Percentiles rank a stretch among this genome's conserved stretches.
Evolutionary conservation across 2,888 invertebrate species (phyloP).

Genomic region (Rhagium mordax): DNA sequence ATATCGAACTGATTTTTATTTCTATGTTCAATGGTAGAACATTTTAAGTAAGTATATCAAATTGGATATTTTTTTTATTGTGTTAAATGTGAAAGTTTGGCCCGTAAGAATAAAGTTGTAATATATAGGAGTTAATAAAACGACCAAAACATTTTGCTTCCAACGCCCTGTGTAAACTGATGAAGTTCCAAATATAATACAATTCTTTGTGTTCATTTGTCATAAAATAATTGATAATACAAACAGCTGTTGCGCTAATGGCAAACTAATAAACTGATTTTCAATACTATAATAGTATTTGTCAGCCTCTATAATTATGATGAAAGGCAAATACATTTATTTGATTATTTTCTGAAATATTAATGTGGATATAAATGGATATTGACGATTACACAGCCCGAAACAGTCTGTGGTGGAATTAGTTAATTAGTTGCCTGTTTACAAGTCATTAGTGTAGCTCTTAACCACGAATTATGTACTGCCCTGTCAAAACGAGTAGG

Average conservation of each 20-base stretch:
- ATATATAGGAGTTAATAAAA: too few species aligned
- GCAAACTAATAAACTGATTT: neutral
- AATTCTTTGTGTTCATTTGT: too few species aligned
- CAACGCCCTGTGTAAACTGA: too few species aligned
- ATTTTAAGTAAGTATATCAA: too few species aligned
- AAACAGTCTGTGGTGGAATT: constrained; percentile 52
- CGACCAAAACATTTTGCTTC: too few species aligned
- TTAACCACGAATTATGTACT: constrained; percentile 52
- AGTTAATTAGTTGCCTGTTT: constrained; percentile 63
- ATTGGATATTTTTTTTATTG: too few species aligned
- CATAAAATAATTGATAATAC: neutral
- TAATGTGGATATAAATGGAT: constrained; percentile 43
- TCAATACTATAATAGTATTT: neutral
- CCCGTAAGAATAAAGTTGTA: too few species aligned
- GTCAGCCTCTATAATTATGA: constrained; percentile 23
- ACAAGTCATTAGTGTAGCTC: constrained; percentile 60
- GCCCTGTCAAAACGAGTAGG: constrained; percentile 48
- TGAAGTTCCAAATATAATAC: too few species aligned
- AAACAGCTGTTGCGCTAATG: neutral
- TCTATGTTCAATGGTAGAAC: too few species aligned
- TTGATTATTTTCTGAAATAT: constrained; percentile 37
- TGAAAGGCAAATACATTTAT: constrained; percentile 31
- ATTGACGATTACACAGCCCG: constrained; percentile 44
- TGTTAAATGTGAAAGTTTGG: too few species aligned
- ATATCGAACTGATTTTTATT: too few species aligned